Conservation (phyloP, 2,113 vertebrate genomes). For the Canis aureus region DNA sequence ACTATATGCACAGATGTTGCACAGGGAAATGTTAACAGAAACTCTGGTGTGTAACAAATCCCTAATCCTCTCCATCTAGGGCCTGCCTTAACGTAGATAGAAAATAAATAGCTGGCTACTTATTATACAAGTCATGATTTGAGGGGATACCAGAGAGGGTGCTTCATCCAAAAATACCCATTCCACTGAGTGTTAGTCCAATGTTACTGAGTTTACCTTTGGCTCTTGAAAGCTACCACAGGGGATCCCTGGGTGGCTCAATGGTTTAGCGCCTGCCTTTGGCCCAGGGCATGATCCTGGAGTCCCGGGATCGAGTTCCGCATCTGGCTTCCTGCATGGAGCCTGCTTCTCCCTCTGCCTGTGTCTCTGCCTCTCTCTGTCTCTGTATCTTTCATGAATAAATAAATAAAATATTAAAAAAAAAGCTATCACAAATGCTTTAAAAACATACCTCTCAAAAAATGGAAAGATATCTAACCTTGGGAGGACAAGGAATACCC, state of each 20-base stretch:
- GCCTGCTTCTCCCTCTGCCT: too few relatives aligned
- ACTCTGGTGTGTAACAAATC: background rate
- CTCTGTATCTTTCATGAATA: too few relatives aligned
- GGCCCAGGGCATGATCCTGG: too few relatives aligned
- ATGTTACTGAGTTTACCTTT: background rate
- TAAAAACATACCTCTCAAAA: conserved; percentile 33
- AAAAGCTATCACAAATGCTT: background rate
- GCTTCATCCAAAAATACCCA: background rate
- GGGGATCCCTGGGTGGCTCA: too few relatives aligned
- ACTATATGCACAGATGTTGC: background rate
- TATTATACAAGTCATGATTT: background rate
- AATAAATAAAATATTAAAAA: too few relatives aligned
- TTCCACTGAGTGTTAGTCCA: background rate
- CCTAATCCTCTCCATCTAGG: background rate
- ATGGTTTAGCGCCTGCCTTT: too few relatives aligned
- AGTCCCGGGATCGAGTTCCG: too few relatives aligned
- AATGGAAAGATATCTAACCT: background rate
- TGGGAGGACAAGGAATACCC: background rate
- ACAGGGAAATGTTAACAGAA: background rate
- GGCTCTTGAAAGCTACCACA: background rate
- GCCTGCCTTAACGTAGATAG: background rate
- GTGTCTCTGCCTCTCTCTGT: too few relatives aligned
- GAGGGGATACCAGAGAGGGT: background rate
- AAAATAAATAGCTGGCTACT: background rate
- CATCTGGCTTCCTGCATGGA: too few relatives aligned